Conservation (phyloP, 2,888 invertebrate genomes). For the Lasioglossum marginatum region DNA sequence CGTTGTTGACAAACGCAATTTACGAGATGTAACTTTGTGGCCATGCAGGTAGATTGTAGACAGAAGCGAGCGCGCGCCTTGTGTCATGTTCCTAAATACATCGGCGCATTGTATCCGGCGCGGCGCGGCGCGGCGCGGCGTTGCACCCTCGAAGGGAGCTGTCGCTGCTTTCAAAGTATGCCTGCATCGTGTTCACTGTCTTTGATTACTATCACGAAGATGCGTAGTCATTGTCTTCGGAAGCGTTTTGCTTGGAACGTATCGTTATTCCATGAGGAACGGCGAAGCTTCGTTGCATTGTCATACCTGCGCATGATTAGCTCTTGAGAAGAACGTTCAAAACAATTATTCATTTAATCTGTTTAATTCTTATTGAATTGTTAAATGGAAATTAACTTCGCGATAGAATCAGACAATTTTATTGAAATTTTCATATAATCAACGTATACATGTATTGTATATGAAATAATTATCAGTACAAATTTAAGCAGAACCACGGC, state of each 20-base stretch:
- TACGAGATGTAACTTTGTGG: conserved; percentile 80
- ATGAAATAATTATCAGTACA: neutral
- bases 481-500: neutral
- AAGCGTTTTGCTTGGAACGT: neutral
- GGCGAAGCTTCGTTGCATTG: neutral
- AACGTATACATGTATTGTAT: too few species aligned
- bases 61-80: conserved; percentile 53
- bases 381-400: neutral
- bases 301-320: neutral
- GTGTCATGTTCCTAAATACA: conserved; percentile 65
- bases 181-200: conserved; percentile 47
- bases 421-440: neutral
- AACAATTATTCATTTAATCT: too few species aligned
- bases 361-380: neutral
- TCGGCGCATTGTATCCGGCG: conserved; percentile 46
- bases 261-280: neutral
- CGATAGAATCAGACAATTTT: too few species aligned
- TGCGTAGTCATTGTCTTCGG: conserved; percentile 26
- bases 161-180: conserved; percentile 66
- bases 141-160: conserved; percentile 43
- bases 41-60: conserved; percentile 53
- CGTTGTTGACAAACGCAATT: conserved; percentile 84
- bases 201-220: conserved; percentile 57
- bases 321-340: too few species aligned
- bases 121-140: conserved; percentile 26